Conservation (phyloP, 1,140 invertebrate species). For the Drosophila leontia region DNA sequence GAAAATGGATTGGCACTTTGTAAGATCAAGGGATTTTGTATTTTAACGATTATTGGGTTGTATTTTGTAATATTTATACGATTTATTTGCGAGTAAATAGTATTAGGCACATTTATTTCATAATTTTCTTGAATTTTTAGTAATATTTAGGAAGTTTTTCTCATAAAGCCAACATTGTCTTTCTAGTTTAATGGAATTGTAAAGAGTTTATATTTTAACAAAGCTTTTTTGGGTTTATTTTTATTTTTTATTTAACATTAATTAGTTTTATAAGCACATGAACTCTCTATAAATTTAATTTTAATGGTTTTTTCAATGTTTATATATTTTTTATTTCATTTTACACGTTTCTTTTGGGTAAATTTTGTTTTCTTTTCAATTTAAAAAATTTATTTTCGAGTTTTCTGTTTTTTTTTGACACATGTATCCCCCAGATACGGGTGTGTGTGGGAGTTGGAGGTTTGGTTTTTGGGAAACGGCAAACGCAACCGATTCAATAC, state of each 20-base stretch:
- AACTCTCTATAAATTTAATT: background rate
- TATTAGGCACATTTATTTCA: background rate
- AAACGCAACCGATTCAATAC: conserved; percentile 33
- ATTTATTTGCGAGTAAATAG: background rate
- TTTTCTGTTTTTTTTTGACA: background rate
- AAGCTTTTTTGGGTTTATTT: background rate
- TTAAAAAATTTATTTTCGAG: background rate
- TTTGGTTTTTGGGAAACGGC: conserved; percentile 24
- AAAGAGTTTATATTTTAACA: background rate
- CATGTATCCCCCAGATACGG: conserved; percentile 8
- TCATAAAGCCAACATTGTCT: background rate
- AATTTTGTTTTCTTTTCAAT: background rate
- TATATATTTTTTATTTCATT: background rate
- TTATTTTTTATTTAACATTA: background rate
- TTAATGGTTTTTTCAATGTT: background rate
- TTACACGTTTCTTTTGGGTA: background rate
- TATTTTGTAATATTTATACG: background rate
- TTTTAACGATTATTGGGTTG: background rate
- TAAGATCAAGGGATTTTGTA: conserved; percentile 7
- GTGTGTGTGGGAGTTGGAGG: conserved; percentile 8
- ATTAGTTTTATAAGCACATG: background rate
- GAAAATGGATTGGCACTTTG: conserved; percentile 36
- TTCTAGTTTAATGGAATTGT: background rate
- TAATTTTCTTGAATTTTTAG: background rate
- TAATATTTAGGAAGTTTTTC: background rate